Evolutionary conservation across 2,888 invertebrate genomes (phyloP).

Genomic region (Platycnemis pennipes): DNA sequence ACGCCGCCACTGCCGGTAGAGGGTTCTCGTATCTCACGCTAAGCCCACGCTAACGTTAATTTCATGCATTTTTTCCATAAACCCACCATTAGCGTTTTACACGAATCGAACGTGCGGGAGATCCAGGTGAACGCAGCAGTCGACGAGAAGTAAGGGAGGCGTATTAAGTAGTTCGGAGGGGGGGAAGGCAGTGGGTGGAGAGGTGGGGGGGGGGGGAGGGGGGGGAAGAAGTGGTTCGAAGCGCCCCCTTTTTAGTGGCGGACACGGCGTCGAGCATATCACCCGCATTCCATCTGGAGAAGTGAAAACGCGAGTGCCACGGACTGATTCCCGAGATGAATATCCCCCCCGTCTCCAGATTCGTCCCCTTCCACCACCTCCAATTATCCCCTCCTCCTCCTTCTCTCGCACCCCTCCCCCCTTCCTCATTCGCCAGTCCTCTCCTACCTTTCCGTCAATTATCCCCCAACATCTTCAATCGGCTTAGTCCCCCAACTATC

Average conservation of each 20-base stretch:
- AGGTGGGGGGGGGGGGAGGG: neutral
- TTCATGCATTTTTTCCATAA: too few species aligned
- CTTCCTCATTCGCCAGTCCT: too few species aligned
- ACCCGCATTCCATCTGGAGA: slow-evolving; percentile 61
- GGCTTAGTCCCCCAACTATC: neutral
- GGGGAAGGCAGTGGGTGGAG: neutral
- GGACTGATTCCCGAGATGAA: slow-evolving; percentile 58
- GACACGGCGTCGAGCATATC: slow-evolving; percentile 38
- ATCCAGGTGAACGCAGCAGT: neutral
- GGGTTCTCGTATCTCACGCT: too few species aligned
- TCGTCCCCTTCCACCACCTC: neutral
- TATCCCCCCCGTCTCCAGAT: too few species aligned
- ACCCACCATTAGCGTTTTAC: too few species aligned
- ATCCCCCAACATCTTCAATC: neutral
- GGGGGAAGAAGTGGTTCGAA: neutral
- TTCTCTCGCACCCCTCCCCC: too few species aligned
- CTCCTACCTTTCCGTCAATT: neutral
- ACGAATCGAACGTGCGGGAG: too few species aligned
- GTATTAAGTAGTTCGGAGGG: neutral
- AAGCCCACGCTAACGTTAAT: too few species aligned
- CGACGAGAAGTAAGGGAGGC: too few species aligned
- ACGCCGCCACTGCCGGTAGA: too few species aligned
- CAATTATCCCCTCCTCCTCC: neutral
- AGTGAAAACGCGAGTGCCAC: slow-evolving; percentile 60
- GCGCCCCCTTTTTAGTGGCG: neutral